Conservation (phyloP, 2,888 invertebrate genomes). For the Augiades crinisus region DNA sequence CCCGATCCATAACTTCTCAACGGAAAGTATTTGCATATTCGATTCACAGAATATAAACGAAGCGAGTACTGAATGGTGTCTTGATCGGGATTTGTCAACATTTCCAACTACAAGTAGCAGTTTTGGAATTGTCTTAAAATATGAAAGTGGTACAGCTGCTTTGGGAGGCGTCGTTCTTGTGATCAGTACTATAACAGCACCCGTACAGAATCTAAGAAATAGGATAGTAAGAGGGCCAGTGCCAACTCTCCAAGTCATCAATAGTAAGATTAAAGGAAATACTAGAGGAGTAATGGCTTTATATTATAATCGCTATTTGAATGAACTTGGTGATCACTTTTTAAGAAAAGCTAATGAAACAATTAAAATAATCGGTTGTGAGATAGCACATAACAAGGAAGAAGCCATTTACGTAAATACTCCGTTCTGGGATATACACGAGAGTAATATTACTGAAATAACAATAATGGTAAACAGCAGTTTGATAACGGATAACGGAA, state of each 20-base stretch:
- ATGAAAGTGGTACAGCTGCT: conserved; percentile 89
- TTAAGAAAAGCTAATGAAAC: conserved; percentile 94
- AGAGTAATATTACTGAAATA: conserved; percentile 94
- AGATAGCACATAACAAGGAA: conserved; percentile 89
- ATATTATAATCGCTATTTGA: conserved; percentile 94
- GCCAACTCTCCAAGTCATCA: conserved; percentile 86
- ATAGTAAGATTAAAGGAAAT: conserved; percentile 90
- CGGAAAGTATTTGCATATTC: conserved; percentile 90
- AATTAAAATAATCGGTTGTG: conserved; percentile 89
- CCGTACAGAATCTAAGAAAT: conserved; percentile 87
- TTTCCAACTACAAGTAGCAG: conserved; percentile 95
- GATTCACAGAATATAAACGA: conserved; percentile 87
- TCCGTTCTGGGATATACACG: conserved; percentile 92
- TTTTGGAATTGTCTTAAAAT: conserved; percentile 89
- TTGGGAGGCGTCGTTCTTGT: conserved; percentile 91
- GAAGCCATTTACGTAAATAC: conserved; percentile 92
- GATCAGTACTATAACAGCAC: conserved; percentile 87
- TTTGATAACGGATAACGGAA: conserved; percentile 92
- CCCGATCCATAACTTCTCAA: conserved; percentile 93
- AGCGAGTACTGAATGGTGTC: conserved; percentile 86
- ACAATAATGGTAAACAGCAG: conserved; percentile 93
- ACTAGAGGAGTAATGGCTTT: conserved; percentile 89
- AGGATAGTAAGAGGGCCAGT: conserved; percentile 89
- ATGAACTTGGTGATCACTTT: conserved; percentile 92
- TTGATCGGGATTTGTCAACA: conserved; percentile 91